A percentile compares a stretch with the other conserved stretches of the same genome.
Conservation (phyloP, 2,113 vertebrate species). For the crab-eating macaque (Macaca fascicularis) region DNA sequence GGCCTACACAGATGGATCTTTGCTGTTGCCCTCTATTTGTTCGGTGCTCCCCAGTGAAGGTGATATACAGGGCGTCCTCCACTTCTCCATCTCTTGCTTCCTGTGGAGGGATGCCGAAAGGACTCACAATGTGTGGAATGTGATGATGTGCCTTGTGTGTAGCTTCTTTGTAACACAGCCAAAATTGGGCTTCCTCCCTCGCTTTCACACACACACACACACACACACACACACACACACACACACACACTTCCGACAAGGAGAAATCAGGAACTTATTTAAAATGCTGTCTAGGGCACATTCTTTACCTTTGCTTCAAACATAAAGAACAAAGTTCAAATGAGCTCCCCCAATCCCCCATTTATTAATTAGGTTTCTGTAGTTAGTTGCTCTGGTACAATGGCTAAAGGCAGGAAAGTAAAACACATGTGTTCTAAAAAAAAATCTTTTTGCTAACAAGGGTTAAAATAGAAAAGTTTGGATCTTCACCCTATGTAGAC, state of each 20-base stretch:
- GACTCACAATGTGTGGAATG: too few species aligned
- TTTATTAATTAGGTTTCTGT: neutral
- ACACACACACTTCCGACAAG: neutral
- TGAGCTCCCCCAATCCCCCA: neutral
- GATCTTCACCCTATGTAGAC: neutral
- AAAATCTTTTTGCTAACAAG: neutral
- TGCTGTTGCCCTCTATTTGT: too few species aligned
- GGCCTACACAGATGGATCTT: too few species aligned
- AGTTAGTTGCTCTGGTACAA: neutral
- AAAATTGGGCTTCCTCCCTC: neutral
- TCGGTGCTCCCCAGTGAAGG: too few species aligned
- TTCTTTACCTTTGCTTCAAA: neutral
- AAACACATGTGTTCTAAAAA: neutral
- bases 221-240: neutral
- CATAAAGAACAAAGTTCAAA: neutral
- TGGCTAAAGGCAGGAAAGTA: slow-evolving; percentile 2
- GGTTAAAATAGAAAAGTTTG: neutral
- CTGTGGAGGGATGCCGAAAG: too few species aligned
- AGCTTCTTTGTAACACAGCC: neutral
- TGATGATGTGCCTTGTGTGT: too few species aligned
- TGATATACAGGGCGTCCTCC: too few species aligned
- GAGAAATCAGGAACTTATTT: neutral
- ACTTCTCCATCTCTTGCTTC: too few species aligned
- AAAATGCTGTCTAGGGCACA: neutral
- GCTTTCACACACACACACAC: neutral